A percentile compares a stretch with the other conserved stretches of the same genome.
These are phyloP conservation scores for Dasyornis broadbenti DNA, from an alignment of 2,113 vertebrate genomes.

Conservation along the genomic window DNA sequence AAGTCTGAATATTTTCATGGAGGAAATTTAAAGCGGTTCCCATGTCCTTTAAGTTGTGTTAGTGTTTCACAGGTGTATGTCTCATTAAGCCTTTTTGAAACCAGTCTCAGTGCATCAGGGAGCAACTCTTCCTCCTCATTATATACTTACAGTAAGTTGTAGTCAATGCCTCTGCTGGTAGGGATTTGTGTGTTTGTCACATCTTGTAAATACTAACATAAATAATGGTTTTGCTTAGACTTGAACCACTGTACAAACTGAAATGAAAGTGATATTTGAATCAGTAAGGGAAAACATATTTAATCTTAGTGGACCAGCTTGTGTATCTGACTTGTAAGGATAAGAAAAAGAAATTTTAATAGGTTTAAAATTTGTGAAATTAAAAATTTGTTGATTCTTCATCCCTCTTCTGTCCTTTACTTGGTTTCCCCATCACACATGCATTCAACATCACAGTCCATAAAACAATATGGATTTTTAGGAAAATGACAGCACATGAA, in stretches of 20 bases:
- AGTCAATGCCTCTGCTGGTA: not conserved
- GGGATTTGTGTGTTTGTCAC: not conserved
- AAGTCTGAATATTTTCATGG: not conserved
- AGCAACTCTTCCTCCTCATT: not conserved
- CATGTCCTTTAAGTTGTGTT: not conserved
- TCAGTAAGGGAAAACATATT: not conserved
- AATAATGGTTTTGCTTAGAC: not conserved
- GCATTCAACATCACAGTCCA: not conserved
- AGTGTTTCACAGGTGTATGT: not conserved
- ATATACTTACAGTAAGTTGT: not conserved
- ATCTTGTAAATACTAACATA: not conserved
- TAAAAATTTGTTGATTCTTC: not conserved
- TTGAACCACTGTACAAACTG: not conserved
- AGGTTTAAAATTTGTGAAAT: not conserved
- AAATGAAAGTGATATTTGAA: not conserved
- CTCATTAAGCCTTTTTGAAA: constrained; percentile 35
- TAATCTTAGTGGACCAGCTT: not conserved
- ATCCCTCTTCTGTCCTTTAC: not conserved
- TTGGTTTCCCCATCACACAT: not conserved
- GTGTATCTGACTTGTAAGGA: not conserved
- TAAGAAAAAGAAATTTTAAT: not conserved
- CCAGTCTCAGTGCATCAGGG: not conserved
- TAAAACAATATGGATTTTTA: not conserved
- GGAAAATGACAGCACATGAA: not conserved
- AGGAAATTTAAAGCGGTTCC: not conserved